phyloP scores from a whole-genome alignment of 1,140 invertebrate species.

The Listronotus bonariensis region DNA sequence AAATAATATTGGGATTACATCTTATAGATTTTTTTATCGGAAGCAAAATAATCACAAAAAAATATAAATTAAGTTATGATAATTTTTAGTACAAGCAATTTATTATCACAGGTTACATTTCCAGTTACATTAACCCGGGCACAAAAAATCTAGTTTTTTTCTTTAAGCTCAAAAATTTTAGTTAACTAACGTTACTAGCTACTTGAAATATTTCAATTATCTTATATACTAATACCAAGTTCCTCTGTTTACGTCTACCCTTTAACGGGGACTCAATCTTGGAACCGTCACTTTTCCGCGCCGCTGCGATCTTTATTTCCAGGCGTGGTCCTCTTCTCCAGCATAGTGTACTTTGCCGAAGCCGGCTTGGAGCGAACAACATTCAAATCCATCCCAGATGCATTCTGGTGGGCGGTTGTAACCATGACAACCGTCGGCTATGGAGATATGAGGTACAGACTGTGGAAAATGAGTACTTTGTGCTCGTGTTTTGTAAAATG shows the following conservation, averaged over 20 bases:
- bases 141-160: too few species aligned
- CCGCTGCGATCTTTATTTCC: slow-evolving; percentile 57
- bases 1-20: background rate
- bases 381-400: slow-evolving; percentile 97
- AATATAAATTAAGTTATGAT: too few species aligned
- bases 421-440: slow-evolving; percentile 96
- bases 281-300: slow-evolving; percentile 11
- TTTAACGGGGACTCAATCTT: slow-evolving; percentile 3
- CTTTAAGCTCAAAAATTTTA: too few species aligned
- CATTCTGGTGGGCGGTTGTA: slow-evolving; percentile 95
- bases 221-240: background rate
- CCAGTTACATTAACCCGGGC: too few species aligned
- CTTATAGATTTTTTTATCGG: too few species aligned
- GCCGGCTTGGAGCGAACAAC: slow-evolving; percentile 93
- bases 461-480: slow-evolving; percentile 40
- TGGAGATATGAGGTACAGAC: slow-evolving; percentile 92
- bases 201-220: too few species aligned
- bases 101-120: too few species aligned
- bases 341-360: slow-evolving; percentile 98
- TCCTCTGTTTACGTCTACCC: background rate
- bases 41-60: too few species aligned
- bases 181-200: too few species aligned
- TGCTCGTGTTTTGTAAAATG: slow-evolving; percentile 6
- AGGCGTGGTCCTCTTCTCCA: slow-evolving; percentile 98
- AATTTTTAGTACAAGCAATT: too few species aligned